Conservation (phyloP, 1,140 invertebrate genomes). For the Cydia pomonella region DNA sequence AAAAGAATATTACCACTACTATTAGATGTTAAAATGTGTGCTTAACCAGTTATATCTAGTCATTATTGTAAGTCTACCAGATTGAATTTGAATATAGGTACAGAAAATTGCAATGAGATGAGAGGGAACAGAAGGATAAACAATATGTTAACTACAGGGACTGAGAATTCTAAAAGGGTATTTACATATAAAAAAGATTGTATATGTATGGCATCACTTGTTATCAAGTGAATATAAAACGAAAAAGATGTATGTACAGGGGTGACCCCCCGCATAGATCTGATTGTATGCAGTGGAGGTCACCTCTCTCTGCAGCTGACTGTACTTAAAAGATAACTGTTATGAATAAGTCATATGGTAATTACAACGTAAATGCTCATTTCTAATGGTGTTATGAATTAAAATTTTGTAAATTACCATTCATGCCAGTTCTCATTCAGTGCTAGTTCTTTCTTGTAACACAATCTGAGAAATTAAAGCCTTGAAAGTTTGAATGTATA, state of each 20-base stretch:
- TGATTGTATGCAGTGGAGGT: too few species aligned
- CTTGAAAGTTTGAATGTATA: background rate
- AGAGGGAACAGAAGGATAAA: background rate
- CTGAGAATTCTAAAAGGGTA: slow-evolving; percentile 33
- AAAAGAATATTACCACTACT: slow-evolving; percentile 19
- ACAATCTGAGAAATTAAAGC: background rate
- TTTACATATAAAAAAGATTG: background rate
- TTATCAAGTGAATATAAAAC: slow-evolving; percentile 2
- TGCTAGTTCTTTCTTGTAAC: background rate
- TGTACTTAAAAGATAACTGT: slow-evolving; percentile 1
- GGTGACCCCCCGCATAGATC: too few species aligned
- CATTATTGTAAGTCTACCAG: slow-evolving; percentile 33
- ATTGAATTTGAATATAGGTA: slow-evolving; percentile 28
- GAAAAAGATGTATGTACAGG: background rate
- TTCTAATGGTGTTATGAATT: background rate
- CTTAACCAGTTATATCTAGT: slow-evolving; percentile 20
- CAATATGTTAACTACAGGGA: slow-evolving; percentile 41
- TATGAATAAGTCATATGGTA: background rate
- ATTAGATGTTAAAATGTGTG: slow-evolving; percentile 23
- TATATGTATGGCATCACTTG: slow-evolving; percentile 9
- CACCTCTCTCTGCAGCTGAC: too few species aligned
- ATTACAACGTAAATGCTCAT: slow-evolving; percentile 15
- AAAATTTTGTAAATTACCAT: background rate
- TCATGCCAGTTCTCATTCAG: too few species aligned
- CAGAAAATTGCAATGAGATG: background rate